Percentiles rank a stretch among this genome's conserved stretches.
These are phyloP conservation scores for Plemyria rubiginata DNA, from an alignment of 2,888 invertebrate species.

Conservation along the genomic window DNA sequence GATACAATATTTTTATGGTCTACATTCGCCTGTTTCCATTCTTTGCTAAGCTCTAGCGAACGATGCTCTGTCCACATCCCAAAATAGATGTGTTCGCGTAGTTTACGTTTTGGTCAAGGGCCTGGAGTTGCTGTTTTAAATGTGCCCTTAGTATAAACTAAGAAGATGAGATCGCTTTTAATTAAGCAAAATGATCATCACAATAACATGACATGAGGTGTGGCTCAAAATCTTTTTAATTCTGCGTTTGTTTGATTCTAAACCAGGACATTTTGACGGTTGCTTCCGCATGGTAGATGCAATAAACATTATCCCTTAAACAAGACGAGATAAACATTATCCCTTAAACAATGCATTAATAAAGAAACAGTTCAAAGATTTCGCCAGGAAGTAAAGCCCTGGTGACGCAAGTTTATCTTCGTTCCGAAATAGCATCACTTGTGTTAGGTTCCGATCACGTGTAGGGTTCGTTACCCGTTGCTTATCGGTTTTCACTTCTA, in stretches of 20 bases:
- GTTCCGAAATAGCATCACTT: slow-evolving; percentile 21
- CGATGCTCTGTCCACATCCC: background rate
- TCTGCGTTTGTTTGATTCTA: background rate
- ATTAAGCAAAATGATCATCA: background rate
- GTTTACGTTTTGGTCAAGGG: slow-evolving; percentile 7
- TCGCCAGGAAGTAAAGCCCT: slow-evolving; percentile 12
- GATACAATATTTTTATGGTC: background rate
- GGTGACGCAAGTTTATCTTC: slow-evolving; percentile 22
- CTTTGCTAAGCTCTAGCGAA: too few relatives aligned
- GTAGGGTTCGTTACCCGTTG: slow-evolving; percentile 43
- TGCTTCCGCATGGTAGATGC: background rate
- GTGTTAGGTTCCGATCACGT: slow-evolving; percentile 27
- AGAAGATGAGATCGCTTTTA: background rate
- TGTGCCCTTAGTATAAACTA: background rate
- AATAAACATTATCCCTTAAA: too few relatives aligned
- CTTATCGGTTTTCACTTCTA: slow-evolving; percentile 37
- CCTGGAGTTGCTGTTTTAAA: background rate
- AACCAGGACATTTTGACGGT: background rate
- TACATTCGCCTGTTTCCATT: background rate
- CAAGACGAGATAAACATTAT: slow-evolving; percentile 4
- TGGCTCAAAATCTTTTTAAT: background rate
- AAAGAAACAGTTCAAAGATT: slow-evolving; percentile 19
- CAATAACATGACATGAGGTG: background rate
- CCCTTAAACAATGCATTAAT: slow-evolving; percentile 20
- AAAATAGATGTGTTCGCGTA: slow-evolving; percentile 6